Evolutionary conservation across 2,797 vertebrate genomes (phyloP).

Genomic region (Macroramphosus scolopax): DNA sequence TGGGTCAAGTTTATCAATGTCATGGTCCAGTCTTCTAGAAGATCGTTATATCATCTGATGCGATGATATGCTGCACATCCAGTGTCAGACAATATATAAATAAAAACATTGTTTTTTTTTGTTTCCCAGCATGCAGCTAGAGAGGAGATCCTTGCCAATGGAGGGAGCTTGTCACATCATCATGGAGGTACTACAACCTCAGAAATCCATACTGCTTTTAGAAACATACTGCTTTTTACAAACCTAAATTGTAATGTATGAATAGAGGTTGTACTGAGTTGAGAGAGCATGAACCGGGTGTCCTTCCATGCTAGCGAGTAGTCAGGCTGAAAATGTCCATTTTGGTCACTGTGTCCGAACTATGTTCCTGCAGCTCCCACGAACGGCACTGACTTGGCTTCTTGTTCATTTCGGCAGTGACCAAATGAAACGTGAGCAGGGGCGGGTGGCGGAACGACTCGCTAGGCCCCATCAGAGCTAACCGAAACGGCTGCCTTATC

Average conservation of each 20-base stretch:
- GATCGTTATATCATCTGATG: slow-evolving; percentile 3
- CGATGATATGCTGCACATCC: neutral
- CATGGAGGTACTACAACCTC: slow-evolving; percentile 89
- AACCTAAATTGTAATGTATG: too few relatives aligned
- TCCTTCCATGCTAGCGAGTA: too few relatives aligned
- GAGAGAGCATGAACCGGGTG: neutral
- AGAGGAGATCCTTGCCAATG: slow-evolving; percentile 98
- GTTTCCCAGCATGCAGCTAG: slow-evolving; percentile 86
- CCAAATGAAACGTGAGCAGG: slow-evolving; percentile 73
- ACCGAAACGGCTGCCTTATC: slow-evolving; percentile 78
- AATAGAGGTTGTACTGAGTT: too few relatives aligned
- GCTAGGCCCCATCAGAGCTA: slow-evolving; percentile 68
- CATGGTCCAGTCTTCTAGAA: neutral
- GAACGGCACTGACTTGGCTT: slow-evolving; percentile 57
- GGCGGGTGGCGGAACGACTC: slow-evolving; percentile 50
- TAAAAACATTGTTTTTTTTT: slow-evolving; percentile 4
- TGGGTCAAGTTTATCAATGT: slow-evolving; percentile 60
- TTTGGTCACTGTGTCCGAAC: slow-evolving; percentile 50
- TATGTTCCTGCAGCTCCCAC: slow-evolving; percentile 45
- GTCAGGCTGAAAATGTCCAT: slow-evolving; percentile 40
- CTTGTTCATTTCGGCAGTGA: slow-evolving; percentile 71
- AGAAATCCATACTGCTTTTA: slow-evolving; percentile 1
- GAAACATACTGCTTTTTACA: too few relatives aligned
- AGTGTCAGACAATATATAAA: slow-evolving; percentile 8
- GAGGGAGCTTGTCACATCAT: slow-evolving; percentile 97